Evolutionary conservation across 30 jellyfish, hydroid and myxozoan genomes (phyloP).

Genomic region (Catostylus mosaicus): DNA sequence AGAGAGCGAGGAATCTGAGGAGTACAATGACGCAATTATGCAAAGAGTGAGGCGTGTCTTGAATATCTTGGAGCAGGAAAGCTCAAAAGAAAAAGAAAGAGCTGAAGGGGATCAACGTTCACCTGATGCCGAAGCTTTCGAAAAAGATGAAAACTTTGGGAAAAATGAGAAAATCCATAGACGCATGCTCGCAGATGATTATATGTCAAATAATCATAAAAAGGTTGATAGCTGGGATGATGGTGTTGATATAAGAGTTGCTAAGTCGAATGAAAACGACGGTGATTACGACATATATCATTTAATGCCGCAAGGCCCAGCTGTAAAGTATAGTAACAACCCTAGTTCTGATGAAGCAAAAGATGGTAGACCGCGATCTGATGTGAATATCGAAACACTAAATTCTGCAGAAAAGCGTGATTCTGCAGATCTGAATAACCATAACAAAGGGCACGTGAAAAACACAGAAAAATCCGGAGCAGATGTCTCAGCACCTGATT

Average conservation of each 20-base stretch:
- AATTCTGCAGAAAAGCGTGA: background rate
- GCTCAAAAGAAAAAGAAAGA: background rate
- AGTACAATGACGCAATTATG: background rate
- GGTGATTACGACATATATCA: conserved; percentile 15
- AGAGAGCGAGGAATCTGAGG: background rate
- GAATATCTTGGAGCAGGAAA: background rate
- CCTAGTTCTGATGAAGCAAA: background rate
- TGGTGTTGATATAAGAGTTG: conserved; percentile 1
- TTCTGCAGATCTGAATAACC: conserved; percentile 5
- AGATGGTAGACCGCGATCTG: background rate
- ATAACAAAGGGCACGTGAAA: conserved; percentile 15
- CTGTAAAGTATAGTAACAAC: background rate
- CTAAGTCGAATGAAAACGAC: background rate
- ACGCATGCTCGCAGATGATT: too few species aligned
- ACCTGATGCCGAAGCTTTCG: background rate
- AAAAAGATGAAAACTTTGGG: background rate
- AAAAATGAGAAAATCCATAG: background rate
- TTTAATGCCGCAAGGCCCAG: background rate
- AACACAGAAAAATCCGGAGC: background rate
- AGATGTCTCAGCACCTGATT: conserved; percentile 14
- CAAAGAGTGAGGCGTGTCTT: conserved; percentile 15
- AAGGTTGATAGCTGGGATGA: background rate
- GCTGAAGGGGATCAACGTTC: background rate
- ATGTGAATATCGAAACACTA: background rate
- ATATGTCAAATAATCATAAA: background rate